Percentiles rank a stretch among this genome's conserved stretches.
Evolutionary conservation across 2,113 vertebrate genomes (phyloP).

Genomic region (Macquaria australasica): DNA sequence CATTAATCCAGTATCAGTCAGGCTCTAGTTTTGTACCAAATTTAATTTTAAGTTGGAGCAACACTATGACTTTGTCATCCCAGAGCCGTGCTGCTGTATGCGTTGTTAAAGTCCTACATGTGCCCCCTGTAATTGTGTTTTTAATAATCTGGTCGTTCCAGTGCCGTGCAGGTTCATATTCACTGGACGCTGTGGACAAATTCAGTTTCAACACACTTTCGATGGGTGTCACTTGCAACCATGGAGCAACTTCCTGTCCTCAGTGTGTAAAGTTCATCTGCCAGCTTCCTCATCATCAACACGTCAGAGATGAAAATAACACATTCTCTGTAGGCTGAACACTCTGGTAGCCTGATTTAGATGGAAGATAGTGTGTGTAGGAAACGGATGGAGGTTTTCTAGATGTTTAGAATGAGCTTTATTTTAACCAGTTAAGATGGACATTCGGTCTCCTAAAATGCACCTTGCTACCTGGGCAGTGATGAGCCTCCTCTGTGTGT

Average conservation of each 20-base stretch:
- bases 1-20: neutral
- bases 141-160: neutral
- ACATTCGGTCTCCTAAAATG: neutral
- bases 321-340: neutral
- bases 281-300: neutral
- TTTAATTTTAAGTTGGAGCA: neutral
- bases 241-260: conserved; percentile 29
- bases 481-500: conserved; percentile 11
- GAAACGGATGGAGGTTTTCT: too few relatives aligned
- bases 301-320: neutral
- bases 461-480: neutral
- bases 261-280: neutral
- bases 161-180: neutral
- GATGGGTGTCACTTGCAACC: neutral
- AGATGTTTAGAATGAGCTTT: neutral
- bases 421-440: conserved; percentile 10
- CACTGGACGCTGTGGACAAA: too few relatives aligned
- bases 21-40: neutral
- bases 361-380: neutral
- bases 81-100: neutral
- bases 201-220: neutral
- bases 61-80: neutral
- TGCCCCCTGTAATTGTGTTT: too few relatives aligned
- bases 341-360: neutral
- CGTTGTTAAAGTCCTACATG: neutral